Evolutionary conservation across 2,797 vertebrate genomes (phyloP), one percentile per base, ranked within the genome.

Genomic region (Spinus olivaceus): DNA sequence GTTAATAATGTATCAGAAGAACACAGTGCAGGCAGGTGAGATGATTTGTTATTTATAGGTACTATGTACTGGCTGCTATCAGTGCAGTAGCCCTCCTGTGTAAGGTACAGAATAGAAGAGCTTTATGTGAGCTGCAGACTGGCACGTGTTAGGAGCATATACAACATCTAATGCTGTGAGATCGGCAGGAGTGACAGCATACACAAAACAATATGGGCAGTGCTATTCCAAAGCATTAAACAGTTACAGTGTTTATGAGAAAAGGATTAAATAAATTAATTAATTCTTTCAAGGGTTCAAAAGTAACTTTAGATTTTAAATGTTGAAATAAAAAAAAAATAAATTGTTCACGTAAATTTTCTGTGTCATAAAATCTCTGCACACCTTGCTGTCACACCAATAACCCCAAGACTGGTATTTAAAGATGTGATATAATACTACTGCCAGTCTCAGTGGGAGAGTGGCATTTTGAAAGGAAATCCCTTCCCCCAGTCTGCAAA

Each of bases 141-240:
- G 4, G 5, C 24, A 7, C 0, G 6, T 42, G 20, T 69, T 66
- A 18, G 0, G 0, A 15, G 44, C 19, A 30, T 4, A 4, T 6
- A 28, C 14, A 39, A 1, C 12, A 39, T 6, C 49, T 30, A 35
- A 35, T 14, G 37, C 69, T 39, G 25, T 23, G 41, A 64, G 56
- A 42, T 37, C 33, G 46, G 32, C 64, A 53, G 24, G n/a, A 46
- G 42, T 1, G 24, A 18, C 57, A 71, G 35, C 37, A 33, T 4
- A 20, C 33, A 37, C 30, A 50, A 41, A 81, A 32, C 28, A 19
- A 4, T 30, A 28, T 0, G 12, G 50, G 28, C 60, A 89, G 32
- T 15, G 47, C 33, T 66, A 24, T 14, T 59, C 41, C 50, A 81
- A 76, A 92, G 23, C 27, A 65, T 57, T 59, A 69, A 59, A 72